A percentile compares a stretch with the other conserved stretches of the same genome.
phyloP scores from a whole-genome alignment of 2,888 invertebrate species.

The Limnephilus marmoratus region DNA sequence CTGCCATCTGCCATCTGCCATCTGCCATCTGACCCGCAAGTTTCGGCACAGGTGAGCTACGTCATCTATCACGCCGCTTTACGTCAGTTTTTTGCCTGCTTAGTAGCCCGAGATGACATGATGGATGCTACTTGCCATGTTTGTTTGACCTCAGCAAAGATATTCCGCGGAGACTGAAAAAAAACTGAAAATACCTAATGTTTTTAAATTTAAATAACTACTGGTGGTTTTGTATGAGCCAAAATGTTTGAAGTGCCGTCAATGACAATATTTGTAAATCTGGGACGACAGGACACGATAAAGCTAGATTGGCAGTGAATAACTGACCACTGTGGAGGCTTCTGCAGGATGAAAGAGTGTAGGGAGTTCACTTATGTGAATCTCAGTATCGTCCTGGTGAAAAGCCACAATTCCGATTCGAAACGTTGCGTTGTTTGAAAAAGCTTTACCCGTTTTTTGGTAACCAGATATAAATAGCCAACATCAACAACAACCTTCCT shows the following conservation, averaged over 20 bases:
- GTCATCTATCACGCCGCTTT: background rate
- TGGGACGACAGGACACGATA: too few relatives aligned
- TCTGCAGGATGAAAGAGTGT: too few relatives aligned
- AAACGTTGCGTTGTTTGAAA: too few relatives aligned
- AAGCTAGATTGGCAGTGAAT: too few relatives aligned
- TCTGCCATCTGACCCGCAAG: background rate
- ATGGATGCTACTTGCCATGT: background rate
- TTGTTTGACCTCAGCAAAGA: background rate
- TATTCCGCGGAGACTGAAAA: background rate
- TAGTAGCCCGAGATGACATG: background rate
- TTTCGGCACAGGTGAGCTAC: background rate
- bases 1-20: background rate
- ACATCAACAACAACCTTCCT: too few relatives aligned
- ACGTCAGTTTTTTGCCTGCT: background rate
- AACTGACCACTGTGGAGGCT: too few relatives aligned
- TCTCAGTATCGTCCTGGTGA: too few relatives aligned
- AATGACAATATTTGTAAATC: too few relatives aligned
- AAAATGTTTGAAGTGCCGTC: background rate
- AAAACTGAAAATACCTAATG: background rate
- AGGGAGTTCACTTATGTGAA: too few relatives aligned
- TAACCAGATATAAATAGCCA: too few relatives aligned
- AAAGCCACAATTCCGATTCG: too few relatives aligned
- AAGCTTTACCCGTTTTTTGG: too few relatives aligned
- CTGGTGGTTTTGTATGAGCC: background rate
- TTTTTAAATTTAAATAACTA: background rate